Evolutionary conservation across 2,888 invertebrate genomes (phyloP), one percentile per base, ranked within the genome.

Genomic region (Anoplius nigerrimus): DNA sequence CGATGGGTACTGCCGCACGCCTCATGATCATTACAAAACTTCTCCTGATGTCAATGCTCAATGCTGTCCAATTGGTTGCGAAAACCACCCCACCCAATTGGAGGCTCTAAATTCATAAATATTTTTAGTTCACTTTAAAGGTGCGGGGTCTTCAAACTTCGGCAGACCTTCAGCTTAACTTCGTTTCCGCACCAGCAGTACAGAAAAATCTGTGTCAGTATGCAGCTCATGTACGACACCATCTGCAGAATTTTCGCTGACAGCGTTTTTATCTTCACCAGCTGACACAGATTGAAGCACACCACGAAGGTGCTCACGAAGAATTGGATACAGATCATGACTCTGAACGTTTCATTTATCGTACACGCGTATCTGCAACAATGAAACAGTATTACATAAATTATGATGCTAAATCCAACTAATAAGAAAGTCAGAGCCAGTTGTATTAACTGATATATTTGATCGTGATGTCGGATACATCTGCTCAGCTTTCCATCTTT

Each of bases 151-250:
- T n/a, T n/a, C n/a, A n/a, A n/a, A n/a, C n/a, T n/a, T n/a, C 18
- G 8, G 11, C 20, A 16, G 0, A 71, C 71, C 69, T 69, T 65
- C 6, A 46, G 13, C 16, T 18, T 69, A 2, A 82, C 68, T 55
- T 81, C 76, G 57, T 80, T 79, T 42, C 82, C 83, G 20, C 74
- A 78, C 79, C 82, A 82, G 63, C 81, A 83, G 34, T 81, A 69
- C 13, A 79, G 70, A 65, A 79, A 81, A 53, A 84, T 75, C 59
- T 84, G 80, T 0, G 71, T 52, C 22, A 76, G n/a, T 66, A 72
- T 53, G 58, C 75, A 72, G 20, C 11, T n/a, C 6, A 71, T 53
- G 53, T 75, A 82, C 0, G 57, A 2, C 0, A 53, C 4, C 0
- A 52, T 21, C 13, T 63, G 6, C 0, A 64, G 0, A 8, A 48